Evolutionary conservation across 2,888 invertebrate species (phyloP).

Genomic region (Brachyptera putata): DNA sequence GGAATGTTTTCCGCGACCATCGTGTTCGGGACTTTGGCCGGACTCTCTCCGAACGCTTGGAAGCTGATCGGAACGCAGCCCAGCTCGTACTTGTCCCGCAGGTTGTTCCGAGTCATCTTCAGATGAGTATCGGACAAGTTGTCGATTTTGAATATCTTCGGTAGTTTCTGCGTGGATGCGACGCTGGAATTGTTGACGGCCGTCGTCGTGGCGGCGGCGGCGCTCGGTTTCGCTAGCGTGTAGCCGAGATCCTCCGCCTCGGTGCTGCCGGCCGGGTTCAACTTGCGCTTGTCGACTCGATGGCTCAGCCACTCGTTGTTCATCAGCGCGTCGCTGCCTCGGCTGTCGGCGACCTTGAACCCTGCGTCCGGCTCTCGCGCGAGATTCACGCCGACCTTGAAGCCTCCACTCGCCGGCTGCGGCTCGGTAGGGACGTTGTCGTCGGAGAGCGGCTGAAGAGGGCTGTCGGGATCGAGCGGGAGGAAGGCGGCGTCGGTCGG

Average conservation of each 20-base stretch:
- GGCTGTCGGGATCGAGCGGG: too few relatives aligned
- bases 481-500: background rate
- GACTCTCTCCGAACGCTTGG: background rate
- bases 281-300: background rate
- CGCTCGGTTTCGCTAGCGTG: too few relatives aligned
- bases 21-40: background rate
- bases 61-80: background rate
- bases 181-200: background rate
- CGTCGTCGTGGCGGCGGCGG: background rate
- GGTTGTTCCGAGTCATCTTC: background rate
- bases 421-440: too few relatives aligned
- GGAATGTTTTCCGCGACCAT: background rate
- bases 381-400: too few relatives aligned
- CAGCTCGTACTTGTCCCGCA: background rate
- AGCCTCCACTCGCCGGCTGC: too few relatives aligned
- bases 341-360: background rate
- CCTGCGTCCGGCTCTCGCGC: background rate
- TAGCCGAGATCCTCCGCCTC: too few relatives aligned
- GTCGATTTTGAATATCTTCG: conserved; percentile 10
- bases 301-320: background rate
- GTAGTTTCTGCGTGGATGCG: background rate
- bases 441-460: too few relatives aligned
- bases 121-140: background rate
- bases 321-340: too few relatives aligned
- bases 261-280: too few relatives aligned